Base-by-base conservation (phyloP, 2,113 vertebrate species). In the Elephas maximus region DNA sequence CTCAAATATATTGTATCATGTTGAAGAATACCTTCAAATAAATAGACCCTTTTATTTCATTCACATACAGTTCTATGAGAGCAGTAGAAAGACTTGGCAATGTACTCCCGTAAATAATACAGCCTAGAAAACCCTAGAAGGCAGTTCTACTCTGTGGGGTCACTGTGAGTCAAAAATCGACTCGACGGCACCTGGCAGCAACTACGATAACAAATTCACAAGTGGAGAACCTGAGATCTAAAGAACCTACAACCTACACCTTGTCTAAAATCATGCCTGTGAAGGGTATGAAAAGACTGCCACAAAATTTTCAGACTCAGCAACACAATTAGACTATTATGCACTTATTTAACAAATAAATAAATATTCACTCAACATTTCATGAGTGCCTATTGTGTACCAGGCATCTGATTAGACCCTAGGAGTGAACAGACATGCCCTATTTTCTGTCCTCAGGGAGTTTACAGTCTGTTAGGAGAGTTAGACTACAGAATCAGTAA, bases 21-120 rank as follows among this genome's bases (percentile, higher is more conserved):
- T 73, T 73, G 53, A 21, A 73, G 41, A 18, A 44, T 86, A 37
- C 69, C 53, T 97, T 93, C 45, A 71, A n/a, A 91, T 71, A 57
- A 73, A 73, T n/a, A 44, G 15, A 60, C 74, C 20, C 63, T 53
- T 95, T 85, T 57, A 71, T 87, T 51, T 96, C 53, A 60, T 95
- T 37, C 60, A 7, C 30, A 24, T 48, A 15, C 21, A 41, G 30
- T 92, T 96, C 41, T 62, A 5, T 83, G 88, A 94, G 48, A 45
- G 79, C 12, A 0, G 8, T 44, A 5, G 44, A 4, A 57, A 57
- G 53, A 12, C 53, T 57, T 57, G 53, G 11, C 53, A 3, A 57
- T 57, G 53, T 57, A 57, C 4, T 8, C 53, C 53, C 1, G 15
- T 57, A 57, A 57, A 57, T 57, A 57, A 57, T 14, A 57, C 15